Evolutionary conservation across 2,113 vertebrate species (phyloP), one percentile per base, ranked within the genome.

Genomic region (Centropus unirufus): DNA sequence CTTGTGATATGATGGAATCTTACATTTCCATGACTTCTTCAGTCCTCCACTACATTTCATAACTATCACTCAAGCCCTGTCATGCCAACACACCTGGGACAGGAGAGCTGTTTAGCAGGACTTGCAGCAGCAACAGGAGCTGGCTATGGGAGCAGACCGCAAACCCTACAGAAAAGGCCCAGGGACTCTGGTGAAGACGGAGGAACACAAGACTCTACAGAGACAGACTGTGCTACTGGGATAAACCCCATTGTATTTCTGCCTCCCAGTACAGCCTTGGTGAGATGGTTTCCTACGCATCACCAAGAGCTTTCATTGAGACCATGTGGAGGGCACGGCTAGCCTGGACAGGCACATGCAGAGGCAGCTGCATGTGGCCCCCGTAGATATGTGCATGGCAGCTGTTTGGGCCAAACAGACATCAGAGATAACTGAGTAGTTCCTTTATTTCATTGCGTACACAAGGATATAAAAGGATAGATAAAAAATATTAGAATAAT

Each of bases 21-120:
- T n/a, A 30, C 1, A 2, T 59, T 75, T 69, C 46, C 24, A 13
- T 8, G 0, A 0, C 55, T 42, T 30, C 30, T 59, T 46, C 57
- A 64, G 30, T 40, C 51, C 20, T 63, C 29, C 15, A 11, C 16
- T 42, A 61, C 9, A 24, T 44, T 39, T 67, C 26, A 18, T 19
- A 72, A 16, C 58, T 47, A 17, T 42, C 30, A 79, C 9, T 23
- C 17, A 44, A 36, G 52, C 39, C 14, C 21, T 52, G 34, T 36
- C 44, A 21, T 8, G 32, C 44, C 42, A 54, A n/a, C 26, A n/a
- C 40, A 32, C 10, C 44, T 59, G 51, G 57, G 86, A 36, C 24
- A 66, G 63, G 17, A 80, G 27, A 76, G 69, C 24, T 57, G 27
- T n/a, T 61, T 73, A 72, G 74, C 36, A 40, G 12, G 8, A 18